Base-by-base conservation (phyloP, 2,888 invertebrate genomes). In the Apodemia hepburni region DNA sequence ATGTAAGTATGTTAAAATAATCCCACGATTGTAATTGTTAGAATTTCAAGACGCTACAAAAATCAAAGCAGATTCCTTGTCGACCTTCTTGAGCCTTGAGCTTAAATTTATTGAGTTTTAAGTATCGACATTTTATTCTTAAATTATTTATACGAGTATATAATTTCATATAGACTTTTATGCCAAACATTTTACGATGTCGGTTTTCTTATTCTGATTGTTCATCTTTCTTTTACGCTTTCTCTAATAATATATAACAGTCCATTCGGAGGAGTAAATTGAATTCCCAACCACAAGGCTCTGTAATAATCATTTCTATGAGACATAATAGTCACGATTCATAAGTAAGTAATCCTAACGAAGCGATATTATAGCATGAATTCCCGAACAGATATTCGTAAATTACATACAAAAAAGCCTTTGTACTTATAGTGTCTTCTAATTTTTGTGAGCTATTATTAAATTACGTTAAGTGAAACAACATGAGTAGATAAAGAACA, bases 371-470 rank as follows among this genome's bases (percentile, higher is more conserved):
- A 47, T 61, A 27, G 22, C 51, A 51, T 54, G 18, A 54, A 54
- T 15, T 54, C 27, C 12, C 18, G 27, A 54, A 54, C 18, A 27
- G 27, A 54, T 54, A 51, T 58, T 60, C 54, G 49, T 59, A 27
- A 29, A 47, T 29, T 49, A 63, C 57, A 65, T 65, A 33, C 33
- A 64, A 64, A 64, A 60, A 60, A 42, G 11, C 61, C 59, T 27
- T 22, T 22, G 63, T 60, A 58, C 62, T 58, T 61, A 60, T 60
- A 58, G 63, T 70, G 70, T 71, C 67, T 64, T 64, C 65, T 60
- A 64, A 66, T 69, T 68, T 62, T 22, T 61, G 47, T 61, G 57
- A 60, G 58, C 67, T 68, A 68, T 67, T 67, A 67, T 64, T 66
- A 61, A 62, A 45, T 66, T 63, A 61, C 54, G 27, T 18, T 18